A percentile compares a stretch with the other conserved stretches of the same genome.
These are phyloP conservation scores for Drosophila chauvacae DNA, from an alignment of 1,140 invertebrate genomes.

Conservation along the genomic window DNA sequence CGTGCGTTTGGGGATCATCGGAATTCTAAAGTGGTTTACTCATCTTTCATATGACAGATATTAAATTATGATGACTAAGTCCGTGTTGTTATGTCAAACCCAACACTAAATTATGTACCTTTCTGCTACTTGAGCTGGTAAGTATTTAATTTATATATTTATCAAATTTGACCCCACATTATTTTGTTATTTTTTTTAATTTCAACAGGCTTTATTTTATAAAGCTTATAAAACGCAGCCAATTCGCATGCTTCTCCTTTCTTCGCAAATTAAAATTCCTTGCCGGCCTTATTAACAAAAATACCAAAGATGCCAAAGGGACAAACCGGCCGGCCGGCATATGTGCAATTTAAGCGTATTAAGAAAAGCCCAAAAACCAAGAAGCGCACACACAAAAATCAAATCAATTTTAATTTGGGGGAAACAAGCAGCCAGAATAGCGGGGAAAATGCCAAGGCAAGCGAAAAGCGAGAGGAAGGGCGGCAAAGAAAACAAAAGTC, in stretches of 20 bases:
- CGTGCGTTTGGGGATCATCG: neutral
- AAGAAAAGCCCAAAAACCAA: slow-evolving; percentile 30
- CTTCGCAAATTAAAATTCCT: slow-evolving; percentile 59
- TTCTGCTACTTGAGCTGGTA: neutral
- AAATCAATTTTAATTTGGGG: slow-evolving; percentile 82
- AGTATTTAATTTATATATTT: neutral
- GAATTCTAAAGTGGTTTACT: neutral
- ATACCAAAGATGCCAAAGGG: slow-evolving; percentile 52
- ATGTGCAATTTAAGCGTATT: slow-evolving; percentile 70
- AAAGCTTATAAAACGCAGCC: neutral
- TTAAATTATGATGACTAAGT: neutral
- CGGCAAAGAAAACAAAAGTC: slow-evolving; percentile 19
- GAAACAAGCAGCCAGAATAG: slow-evolving; percentile 58
- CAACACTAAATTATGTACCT: neutral
- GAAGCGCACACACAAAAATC: slow-evolving; percentile 64
- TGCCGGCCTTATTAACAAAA: slow-evolving; percentile 61
- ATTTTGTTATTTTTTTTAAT: neutral
- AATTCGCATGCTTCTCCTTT: neutral
- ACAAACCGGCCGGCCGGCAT: slow-evolving; percentile 34
- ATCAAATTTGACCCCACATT: neutral
- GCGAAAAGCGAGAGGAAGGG: slow-evolving; percentile 48
- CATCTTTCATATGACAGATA: neutral
- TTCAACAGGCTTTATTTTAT: neutral
- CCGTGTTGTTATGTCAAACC: neutral
- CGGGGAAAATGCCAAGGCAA: slow-evolving; percentile 68